Conservation (phyloP, 2,797 vertebrate genomes). For the Channa striata region DNA sequence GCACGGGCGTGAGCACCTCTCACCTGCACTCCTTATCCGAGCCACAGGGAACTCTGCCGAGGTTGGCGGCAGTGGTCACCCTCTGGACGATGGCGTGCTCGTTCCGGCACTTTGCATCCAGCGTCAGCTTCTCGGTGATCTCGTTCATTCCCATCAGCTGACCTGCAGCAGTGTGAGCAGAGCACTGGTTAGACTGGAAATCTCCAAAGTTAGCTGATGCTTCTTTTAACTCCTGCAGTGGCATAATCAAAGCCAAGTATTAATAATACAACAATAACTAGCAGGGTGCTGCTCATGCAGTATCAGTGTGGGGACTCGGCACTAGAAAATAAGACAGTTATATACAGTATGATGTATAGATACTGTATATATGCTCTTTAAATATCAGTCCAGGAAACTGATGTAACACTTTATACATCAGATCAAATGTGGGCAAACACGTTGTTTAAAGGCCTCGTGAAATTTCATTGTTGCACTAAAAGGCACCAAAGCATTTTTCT, state of each 20-base stretch:
- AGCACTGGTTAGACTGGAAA: conserved; percentile 24
- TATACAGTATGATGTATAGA: conserved; percentile 34
- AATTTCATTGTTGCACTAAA: no score
- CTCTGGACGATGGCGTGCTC: conserved; percentile 92
- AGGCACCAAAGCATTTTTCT: conserved; percentile 3
- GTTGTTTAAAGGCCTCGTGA: not conserved
- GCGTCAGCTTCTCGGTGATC: conserved; percentile 90
- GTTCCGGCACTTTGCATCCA: conserved; percentile 85
- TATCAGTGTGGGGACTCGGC: not conserved
- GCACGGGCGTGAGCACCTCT: no score
- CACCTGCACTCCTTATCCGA: conserved; percentile 95
- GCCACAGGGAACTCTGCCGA: conserved; percentile 94
- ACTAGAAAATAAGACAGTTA: not conserved
- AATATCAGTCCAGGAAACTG: no score
- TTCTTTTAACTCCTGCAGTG: not conserved
- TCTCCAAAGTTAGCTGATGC: not conserved
- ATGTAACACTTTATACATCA: conserved; percentile 31
- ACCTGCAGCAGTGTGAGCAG: conserved; percentile 79
- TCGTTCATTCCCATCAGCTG: conserved; percentile 98
- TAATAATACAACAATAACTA: not conserved
- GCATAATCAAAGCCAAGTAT: conserved; percentile 17
- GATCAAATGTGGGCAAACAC: no score
- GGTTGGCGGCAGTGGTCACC: conserved; percentile 89
- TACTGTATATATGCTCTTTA: conserved; percentile 51
- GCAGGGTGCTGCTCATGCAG: not conserved